A percentile compares a stretch with the other conserved stretches of the same genome.
Evolutionary conservation across 2,797 vertebrate genomes (phyloP).

Genomic region (Notolabrus celidotus): DNA sequence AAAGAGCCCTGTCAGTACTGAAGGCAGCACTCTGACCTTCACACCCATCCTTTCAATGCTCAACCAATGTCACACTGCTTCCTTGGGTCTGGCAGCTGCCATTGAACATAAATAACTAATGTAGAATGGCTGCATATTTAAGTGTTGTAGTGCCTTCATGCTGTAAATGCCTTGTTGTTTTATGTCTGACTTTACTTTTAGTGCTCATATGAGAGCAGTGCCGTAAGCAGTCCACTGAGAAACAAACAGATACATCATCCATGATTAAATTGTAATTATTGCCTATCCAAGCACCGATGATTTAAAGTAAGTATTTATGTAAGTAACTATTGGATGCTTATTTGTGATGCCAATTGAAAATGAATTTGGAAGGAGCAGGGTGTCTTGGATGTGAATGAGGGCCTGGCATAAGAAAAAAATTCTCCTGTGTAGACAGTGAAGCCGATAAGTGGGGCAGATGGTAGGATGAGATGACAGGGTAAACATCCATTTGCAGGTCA

Average conservation of each 20-base stretch:
- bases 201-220: not conserved
- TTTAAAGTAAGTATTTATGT: slow-evolving; percentile 15
- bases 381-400: slow-evolving; percentile 24
- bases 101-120: slow-evolving; percentile 45
- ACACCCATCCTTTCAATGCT: slow-evolving; percentile 21
- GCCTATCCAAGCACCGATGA: slow-evolving; percentile 4
- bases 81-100: slow-evolving; percentile 23
- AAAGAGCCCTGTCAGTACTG: slow-evolving; percentile 4
- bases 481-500: slow-evolving; percentile 50
- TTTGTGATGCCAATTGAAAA: slow-evolving; percentile 27
- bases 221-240: not conserved
- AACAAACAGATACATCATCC: not conserved
- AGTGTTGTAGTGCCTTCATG: slow-evolving; percentile 1
- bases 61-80: slow-evolving; percentile 1
- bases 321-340: slow-evolving; percentile 1
- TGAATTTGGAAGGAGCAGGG: slow-evolving; percentile 23
- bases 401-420: slow-evolving; percentile 26
- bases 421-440: slow-evolving; percentile 24
- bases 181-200: slow-evolving; percentile 12
- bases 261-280: slow-evolving; percentile 22
- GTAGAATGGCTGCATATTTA: slow-evolving; percentile 17
- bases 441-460: slow-evolving; percentile 42
- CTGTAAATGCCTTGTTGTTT: slow-evolving; percentile 2
- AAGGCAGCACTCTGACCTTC: slow-evolving; percentile 27
- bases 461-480: slow-evolving; percentile 5